Base-by-base conservation (phyloP, 2,113 vertebrate species). In the Telmatochromis brichardi region DNA sequence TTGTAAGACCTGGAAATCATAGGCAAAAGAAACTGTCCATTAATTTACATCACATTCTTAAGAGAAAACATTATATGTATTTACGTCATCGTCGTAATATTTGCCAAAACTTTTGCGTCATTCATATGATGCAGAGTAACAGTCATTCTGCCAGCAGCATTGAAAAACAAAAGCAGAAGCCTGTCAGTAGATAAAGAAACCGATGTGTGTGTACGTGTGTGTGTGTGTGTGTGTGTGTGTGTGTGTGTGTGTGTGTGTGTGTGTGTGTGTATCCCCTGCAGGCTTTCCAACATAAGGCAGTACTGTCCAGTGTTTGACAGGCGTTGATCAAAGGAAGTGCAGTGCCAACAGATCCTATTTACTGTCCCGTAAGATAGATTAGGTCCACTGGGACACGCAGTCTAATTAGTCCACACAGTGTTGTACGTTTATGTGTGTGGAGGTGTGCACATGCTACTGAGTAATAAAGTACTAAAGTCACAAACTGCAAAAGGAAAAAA, bases 251-350 rank as follows among this genome's bases (percentile, higher is more conserved):
- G 31, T 6, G 11, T 1, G 12, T 6, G 37, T n/a, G 57, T 13
- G 71, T 21, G 82, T 13, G 15, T 19, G 35, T 42, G 63, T 31
- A 13, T 84, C 83, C 65, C 68, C 86, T 31, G 14, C 33, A 82
- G 79, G 17, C 11, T 55, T n/a, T 28, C 53, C 45, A 26, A 37
- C 68, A 81, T 23, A 45, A 76, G 37, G 15, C 51, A 58, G 68
- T 6, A 9, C 63, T 82, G 82, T 71, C 45, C 33, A 86, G 83
- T 85, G 81, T 88, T 87, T 88, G 90, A 86, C 86, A 82, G 88
- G 19, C 55, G 9, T 42, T 90, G 88, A 94, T 94, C 90, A 94
- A 92, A 93, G 86, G 42, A 83, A 51, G 80, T 57, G 58, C 78
- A 82, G 86, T 85, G 80, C 50, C 89, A 92, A 86, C 80, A 89